Percentiles rank a stretch among this genome's conserved stretches.
phyloP scores from a whole-genome alignment of 2,797 vertebrate genomes.

The Pangasius krempfi region DNA sequence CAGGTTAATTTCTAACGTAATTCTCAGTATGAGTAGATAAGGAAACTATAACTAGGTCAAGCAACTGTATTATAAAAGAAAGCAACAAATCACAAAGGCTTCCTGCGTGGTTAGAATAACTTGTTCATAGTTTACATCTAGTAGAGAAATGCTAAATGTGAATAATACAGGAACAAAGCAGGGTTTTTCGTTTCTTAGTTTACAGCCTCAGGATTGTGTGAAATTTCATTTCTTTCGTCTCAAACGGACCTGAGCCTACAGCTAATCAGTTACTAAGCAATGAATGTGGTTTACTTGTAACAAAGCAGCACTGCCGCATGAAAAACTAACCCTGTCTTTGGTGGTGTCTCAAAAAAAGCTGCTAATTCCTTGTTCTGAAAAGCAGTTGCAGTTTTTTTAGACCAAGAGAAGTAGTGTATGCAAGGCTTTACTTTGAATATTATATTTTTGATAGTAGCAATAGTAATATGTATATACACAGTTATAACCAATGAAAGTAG shows the following conservation, averaged over 20 bases:
- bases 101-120: constrained; percentile 71
- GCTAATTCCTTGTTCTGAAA: constrained; percentile 41
- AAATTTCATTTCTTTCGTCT: constrained; percentile 42
- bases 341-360: constrained; percentile 26
- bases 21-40: constrained; percentile 70
- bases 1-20: constrained; percentile 18
- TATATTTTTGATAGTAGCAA: constrained; percentile 56
- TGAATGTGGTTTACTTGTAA: constrained; percentile 45
- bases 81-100: constrained; percentile 83
- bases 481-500: constrained; percentile 32
- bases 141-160: constrained; percentile 58
- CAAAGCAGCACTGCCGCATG: constrained; percentile 46
- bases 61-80: constrained; percentile 65
- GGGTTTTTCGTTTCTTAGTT: constrained; percentile 62
- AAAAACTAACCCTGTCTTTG: constrained; percentile 31
- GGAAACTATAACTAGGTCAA: constrained; percentile 48
- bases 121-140: constrained; percentile 69
- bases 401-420: constrained; percentile 42
- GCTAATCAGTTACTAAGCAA: constrained; percentile 37
- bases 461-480: constrained; percentile 38
- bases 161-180: constrained; percentile 56
- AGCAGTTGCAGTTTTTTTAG: constrained; percentile 30
- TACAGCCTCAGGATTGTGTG: constrained; percentile 64
- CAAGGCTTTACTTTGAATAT: constrained; percentile 56
- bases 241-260: constrained; percentile 33